phyloP scores from a whole-genome alignment of 92 coral and sea anemone species.

The Heliopora coerulea region DNA sequence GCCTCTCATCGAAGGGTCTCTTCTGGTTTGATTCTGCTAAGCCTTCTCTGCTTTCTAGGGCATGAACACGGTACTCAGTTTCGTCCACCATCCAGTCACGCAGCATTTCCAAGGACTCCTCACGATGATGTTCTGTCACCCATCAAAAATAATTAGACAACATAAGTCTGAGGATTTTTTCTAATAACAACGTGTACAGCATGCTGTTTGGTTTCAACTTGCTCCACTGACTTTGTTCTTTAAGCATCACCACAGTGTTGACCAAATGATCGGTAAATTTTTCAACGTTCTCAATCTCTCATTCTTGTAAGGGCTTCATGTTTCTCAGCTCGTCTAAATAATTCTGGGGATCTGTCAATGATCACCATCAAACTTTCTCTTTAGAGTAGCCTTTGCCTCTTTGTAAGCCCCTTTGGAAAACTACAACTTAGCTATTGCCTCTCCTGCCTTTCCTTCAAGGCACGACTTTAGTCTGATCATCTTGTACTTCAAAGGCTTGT shows the following conservation, averaged over 20 bases:
- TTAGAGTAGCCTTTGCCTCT: slow-evolving; percentile 36
- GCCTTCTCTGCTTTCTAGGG: too few relatives aligned
- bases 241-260: slow-evolving; percentile 25
- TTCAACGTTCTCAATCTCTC: slow-evolving; percentile 28
- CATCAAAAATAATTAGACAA: too few relatives aligned
- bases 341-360: slow-evolving; percentile 33
- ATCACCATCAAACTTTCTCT: slow-evolving; percentile 26
- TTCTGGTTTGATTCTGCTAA: too few relatives aligned
- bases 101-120: too few relatives aligned
- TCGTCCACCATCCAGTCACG: too few relatives aligned
- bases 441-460: slow-evolving; percentile 12
- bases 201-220: slow-evolving; percentile 24
- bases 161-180: too few relatives aligned
- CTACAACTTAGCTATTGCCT: slow-evolving; percentile 6
- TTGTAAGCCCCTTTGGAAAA: slow-evolving; percentile 32
- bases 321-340: not conserved
- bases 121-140: too few relatives aligned
- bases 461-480: slow-evolving; percentile 2
- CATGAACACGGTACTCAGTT: too few relatives aligned
- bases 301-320: not conserved
- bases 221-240: slow-evolving; percentile 19
- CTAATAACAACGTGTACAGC: too few relatives aligned
- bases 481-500: not conserved
- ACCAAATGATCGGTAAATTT: slow-evolving; percentile 35
- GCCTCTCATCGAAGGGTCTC: too few relatives aligned